A percentile compares a stretch with the other conserved stretches of the same genome.
These are phyloP conservation scores for Ramphastos sulfuratus DNA, from an alignment of 2,113 vertebrate genomes.

Conservation along the genomic window DNA sequence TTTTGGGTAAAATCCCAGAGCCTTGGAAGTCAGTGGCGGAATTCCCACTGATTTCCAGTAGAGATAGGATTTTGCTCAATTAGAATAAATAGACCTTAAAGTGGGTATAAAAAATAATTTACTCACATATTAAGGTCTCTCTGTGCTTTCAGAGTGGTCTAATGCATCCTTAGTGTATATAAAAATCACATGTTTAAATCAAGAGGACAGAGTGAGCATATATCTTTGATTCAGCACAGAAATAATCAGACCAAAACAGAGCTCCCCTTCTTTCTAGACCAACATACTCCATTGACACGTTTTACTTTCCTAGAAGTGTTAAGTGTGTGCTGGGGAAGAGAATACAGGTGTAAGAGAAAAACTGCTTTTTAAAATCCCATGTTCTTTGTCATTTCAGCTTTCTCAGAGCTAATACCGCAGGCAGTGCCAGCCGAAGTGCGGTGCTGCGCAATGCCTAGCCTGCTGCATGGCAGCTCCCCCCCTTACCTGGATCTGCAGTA, in stretches of 20 bases:
- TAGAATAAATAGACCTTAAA: constrained; percentile 56
- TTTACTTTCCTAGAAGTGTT: not conserved
- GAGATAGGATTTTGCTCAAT: constrained; percentile 26
- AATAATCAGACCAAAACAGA: not conserved
- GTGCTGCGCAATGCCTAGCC: not conserved
- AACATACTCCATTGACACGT: not conserved
- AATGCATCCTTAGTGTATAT: constrained; percentile 36
- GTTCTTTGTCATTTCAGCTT: not conserved
- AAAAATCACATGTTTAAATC: constrained; percentile 53
- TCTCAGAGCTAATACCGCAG: not conserved
- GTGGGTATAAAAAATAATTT: constrained; percentile 61
- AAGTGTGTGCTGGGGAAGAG: not conserved
- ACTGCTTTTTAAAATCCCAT: not conserved
- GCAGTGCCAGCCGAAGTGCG: not conserved
- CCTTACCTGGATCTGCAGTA: not conserved
- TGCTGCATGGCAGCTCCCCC: not conserved
- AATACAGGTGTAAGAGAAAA: not conserved
- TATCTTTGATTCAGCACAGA: not conserved
- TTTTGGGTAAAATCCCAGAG: constrained; percentile 6
- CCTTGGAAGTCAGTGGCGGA: constrained; percentile 17
- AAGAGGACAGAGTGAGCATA: not conserved
- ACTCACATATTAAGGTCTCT: constrained; percentile 30
- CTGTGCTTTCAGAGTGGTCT: constrained; percentile 13
- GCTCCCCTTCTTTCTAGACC: not conserved
- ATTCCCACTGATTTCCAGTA: constrained; percentile 36